Conservation (phyloP, 1,140 invertebrate species). For the Drosophila aff. region DNA sequence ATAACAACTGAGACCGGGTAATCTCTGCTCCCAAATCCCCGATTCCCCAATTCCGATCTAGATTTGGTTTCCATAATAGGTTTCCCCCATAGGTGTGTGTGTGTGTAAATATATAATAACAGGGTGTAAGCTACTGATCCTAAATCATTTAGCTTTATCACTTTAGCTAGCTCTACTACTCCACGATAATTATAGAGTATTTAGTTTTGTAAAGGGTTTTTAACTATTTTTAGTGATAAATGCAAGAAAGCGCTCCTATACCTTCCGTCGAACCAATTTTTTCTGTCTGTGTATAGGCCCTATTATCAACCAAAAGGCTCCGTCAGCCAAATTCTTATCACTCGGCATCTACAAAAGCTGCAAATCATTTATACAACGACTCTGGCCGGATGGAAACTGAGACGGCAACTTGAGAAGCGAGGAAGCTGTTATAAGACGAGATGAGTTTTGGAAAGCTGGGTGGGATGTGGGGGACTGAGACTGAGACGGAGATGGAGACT, state of each 20-base stretch:
- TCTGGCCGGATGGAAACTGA: conserved; percentile 30
- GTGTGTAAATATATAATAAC: neutral
- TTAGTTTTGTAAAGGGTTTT: neutral
- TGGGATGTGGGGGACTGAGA: neutral
- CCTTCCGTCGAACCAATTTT: neutral
- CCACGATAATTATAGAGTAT: neutral
- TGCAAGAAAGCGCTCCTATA: too few relatives aligned
- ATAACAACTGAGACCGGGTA: conserved; percentile 14
- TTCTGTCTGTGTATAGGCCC: conserved; percentile 1
- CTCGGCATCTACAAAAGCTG: conserved; percentile 41
- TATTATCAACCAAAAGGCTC: conserved; percentile 9
- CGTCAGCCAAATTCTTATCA: conserved; percentile 39
- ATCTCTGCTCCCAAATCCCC: conserved; percentile 35
- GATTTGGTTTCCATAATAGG: neutral
- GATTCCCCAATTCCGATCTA: conserved; percentile 1
- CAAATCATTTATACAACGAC: conserved; percentile 45
- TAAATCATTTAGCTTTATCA: neutral
- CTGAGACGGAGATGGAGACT: neutral
- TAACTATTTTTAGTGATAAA: neutral
- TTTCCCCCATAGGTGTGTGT: neutral
- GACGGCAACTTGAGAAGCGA: neutral
- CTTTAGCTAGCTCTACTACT: neutral
- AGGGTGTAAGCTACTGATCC: neutral
- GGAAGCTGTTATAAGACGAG: conserved; percentile 7
- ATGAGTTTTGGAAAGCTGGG: neutral